Conservation (phyloP, 2,888 invertebrate genomes). For the Drosophila engyochracea region DNA sequence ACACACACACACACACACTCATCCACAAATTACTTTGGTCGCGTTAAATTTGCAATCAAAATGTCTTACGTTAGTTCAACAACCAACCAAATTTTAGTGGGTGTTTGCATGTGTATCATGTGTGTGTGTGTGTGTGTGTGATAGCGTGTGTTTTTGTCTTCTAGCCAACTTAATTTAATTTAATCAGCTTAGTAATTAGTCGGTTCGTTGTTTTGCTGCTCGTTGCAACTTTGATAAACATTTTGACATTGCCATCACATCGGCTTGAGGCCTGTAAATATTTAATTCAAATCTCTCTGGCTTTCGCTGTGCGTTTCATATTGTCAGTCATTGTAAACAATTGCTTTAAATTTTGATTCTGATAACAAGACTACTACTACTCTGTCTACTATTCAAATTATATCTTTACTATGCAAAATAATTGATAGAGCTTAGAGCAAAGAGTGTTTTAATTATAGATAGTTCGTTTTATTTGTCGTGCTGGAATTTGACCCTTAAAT, state of each 20-base stretch:
- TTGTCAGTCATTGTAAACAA: neutral
- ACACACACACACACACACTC: neutral
- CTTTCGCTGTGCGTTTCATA: slow-evolving; percentile 4
- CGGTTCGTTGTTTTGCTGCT: slow-evolving; percentile 8
- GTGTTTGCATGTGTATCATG: neutral
- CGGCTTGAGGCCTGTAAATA: slow-evolving; percentile 20
- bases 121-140: neutral
- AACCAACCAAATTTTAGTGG: slow-evolving; percentile 1
- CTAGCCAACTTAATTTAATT: slow-evolving; percentile 46
- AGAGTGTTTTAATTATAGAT: neutral
- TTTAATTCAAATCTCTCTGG: slow-evolving; percentile 28
- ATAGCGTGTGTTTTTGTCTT: slow-evolving; percentile 12
- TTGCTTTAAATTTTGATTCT: neutral
- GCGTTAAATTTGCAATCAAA: slow-evolving; percentile 48
- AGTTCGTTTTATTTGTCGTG: neutral
- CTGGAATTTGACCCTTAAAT: neutral
- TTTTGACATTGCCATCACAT: slow-evolving; percentile 8
- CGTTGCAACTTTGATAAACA: slow-evolving; percentile 20
- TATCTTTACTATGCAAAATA: neutral
- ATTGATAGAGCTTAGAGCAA: neutral
- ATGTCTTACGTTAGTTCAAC: slow-evolving; percentile 19
- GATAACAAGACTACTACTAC: neutral
- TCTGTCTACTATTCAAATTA: neutral
- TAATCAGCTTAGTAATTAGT: slow-evolving; percentile 58
- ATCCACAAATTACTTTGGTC: slow-evolving; percentile 28